These are phyloP conservation scores for Cynopterus sphinx DNA, from an alignment of 2,797 vertebrate species.

Conservation along the genomic window DNA sequence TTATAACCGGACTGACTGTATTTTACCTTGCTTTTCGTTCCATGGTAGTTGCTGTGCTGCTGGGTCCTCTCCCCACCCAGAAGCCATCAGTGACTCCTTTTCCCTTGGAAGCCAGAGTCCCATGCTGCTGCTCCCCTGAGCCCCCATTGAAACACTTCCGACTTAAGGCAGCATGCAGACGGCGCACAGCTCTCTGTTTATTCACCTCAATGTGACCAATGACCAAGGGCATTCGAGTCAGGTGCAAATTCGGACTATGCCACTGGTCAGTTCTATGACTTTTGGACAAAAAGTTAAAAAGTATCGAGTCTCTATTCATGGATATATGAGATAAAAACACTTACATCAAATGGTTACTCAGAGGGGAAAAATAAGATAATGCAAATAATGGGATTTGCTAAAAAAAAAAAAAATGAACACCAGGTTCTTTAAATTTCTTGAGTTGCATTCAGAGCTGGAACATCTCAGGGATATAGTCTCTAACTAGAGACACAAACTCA, in stretches of 20 bases:
- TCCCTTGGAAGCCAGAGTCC: background rate
- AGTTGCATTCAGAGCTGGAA: background rate
- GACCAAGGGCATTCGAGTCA: background rate
- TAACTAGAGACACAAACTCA: background rate
- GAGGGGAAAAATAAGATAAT: background rate
- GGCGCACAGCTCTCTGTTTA: background rate
- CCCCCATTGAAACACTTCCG: background rate
- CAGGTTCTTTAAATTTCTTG: background rate
- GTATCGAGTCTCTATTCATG: background rate
- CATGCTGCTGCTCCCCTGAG: background rate
- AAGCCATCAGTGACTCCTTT: background rate
- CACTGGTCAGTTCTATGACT: background rate
- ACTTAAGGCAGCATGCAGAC: rapidly evolving
- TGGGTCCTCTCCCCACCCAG: background rate
- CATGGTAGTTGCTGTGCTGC: background rate
- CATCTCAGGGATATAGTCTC: background rate
- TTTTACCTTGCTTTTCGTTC: background rate
- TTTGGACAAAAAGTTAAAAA: background rate
- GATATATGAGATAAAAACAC: background rate
- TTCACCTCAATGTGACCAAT: background rate
- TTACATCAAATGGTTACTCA: background rate
- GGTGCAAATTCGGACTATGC: background rate
- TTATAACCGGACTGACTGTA: background rate
- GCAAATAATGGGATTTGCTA: background rate
- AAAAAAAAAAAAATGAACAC: background rate